Evolutionary conservation across 2,888 invertebrate species (phyloP), one percentile per base, ranked within the genome.

Genomic region (Nomada goodeniana): DNA sequence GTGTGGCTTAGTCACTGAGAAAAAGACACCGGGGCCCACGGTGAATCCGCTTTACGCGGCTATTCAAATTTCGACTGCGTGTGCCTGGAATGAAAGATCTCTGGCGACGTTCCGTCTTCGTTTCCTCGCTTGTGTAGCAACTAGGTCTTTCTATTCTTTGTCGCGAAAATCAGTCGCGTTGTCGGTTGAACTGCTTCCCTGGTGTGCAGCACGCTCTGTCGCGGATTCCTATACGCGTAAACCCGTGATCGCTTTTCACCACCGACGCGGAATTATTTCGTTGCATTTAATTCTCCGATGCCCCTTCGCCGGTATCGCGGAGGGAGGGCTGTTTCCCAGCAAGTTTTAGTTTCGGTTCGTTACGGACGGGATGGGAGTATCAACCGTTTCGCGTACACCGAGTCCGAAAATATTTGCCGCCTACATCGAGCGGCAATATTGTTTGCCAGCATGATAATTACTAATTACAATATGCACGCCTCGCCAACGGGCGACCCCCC

Each of bases 21-120:
- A 77, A 75, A 82, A 82, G 82, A 80, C 79, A 42, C 75, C 82
- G 65, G 76, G 76, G 65, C 63, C 76, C 59, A 57, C 80, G 80
- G 82, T 87, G 91, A 91, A 91, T 91, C 91, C 91, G 89, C 90
- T 89, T 89, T 90, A 91, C 91, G 90, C 86, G 89, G 88, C 87
- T 91, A 92, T 92, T 92, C 92, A 92, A 92, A 92, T 92, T 92
- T 91, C 88, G 86, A 86, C 88, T 74, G 90, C 89, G 90, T 92
- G 92, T 92, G 92, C 91, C 86, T 88, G 86, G 92, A 92, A 92
- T 92, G 90, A 91, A 86, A 90, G 89, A 91, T 90, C 84, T 81
- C 77, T 29, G 75, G 71, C 74, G 76, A 60, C 69, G 61, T 64
- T 53, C 29, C 64, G 80, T 76, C 68, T 69, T 65, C 74, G 52